These are phyloP conservation scores for Propithecus coquereli DNA, from an alignment of 2,113 vertebrate genomes.

Conservation along the genomic window DNA sequence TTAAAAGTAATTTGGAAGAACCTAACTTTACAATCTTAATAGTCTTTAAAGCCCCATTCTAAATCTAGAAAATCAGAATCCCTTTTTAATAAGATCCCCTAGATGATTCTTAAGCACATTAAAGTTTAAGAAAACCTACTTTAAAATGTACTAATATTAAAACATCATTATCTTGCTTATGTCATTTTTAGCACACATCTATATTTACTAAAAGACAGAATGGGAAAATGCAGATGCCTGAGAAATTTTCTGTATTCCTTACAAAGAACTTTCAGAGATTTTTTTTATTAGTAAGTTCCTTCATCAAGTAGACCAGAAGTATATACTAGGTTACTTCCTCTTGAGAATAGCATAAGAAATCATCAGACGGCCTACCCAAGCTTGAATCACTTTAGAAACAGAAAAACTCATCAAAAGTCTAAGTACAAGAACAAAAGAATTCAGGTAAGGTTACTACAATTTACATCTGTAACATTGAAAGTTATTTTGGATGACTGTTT, in stretches of 20 bases:
- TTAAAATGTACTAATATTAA: neutral
- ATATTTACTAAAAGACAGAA: neutral
- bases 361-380: neutral
- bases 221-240: neutral
- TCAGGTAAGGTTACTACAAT: neutral
- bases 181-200: neutral
- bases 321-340: neutral
- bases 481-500: neutral
- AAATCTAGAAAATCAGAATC: neutral
- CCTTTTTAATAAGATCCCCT: neutral
- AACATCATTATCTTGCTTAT: neutral
- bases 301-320: neutral
- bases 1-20: neutral
- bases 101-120: slow-evolving; percentile 16
- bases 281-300: neutral
- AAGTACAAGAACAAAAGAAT: slow-evolving; percentile 16
- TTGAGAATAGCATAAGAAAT: neutral
- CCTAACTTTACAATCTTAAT: neutral
- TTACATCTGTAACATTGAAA: neutral
- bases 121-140: neutral
- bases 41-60: neutral
- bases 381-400: neutral
- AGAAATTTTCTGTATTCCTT: slow-evolving; percentile 4
- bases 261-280: neutral
- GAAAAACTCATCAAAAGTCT: neutral